Evolutionary conservation across 2,888 invertebrate genomes (phyloP).

Genomic region (Auanema freiburgensis): DNA sequence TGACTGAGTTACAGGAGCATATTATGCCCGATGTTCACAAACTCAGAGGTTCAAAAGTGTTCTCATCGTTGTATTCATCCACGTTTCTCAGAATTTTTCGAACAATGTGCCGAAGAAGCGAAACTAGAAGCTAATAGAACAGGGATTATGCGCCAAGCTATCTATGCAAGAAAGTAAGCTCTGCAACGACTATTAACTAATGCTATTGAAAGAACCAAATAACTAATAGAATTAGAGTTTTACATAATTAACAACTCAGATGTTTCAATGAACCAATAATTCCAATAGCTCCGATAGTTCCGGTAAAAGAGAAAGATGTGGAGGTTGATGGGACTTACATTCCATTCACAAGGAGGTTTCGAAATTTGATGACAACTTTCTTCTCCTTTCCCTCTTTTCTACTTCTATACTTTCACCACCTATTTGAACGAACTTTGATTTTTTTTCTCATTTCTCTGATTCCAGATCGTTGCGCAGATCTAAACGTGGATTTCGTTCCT

Average conservation of each 20-base stretch:
- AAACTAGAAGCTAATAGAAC: slow-evolving; percentile 65
- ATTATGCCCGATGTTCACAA: slow-evolving; percentile 68
- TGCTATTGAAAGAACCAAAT: neutral
- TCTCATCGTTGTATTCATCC: too few relatives aligned
- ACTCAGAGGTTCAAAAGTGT: slow-evolving; percentile 67
- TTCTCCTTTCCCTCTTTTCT: slow-evolving; percentile 4
- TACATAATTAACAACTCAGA: too few relatives aligned
- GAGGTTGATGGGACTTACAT: slow-evolving; percentile 13
- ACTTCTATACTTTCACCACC: neutral
- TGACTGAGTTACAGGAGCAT: slow-evolving; percentile 65
- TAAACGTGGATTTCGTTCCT: slow-evolving; percentile 37
- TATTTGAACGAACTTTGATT: neutral
- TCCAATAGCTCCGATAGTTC: too few relatives aligned
- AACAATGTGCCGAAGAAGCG: slow-evolving; percentile 67
- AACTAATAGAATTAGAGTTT: too few relatives aligned
- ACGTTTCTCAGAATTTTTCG: slow-evolving; percentile 66
- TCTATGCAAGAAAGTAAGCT: slow-evolving; percentile 45
- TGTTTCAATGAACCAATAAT: too few relatives aligned
- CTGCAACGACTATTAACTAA: neutral
- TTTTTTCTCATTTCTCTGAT: neutral
- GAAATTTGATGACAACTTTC: neutral
- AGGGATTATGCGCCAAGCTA: slow-evolving; percentile 43
- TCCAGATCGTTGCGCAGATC: slow-evolving; percentile 41
- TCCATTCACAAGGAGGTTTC: slow-evolving; percentile 12
- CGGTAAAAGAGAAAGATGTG: neutral